These are phyloP conservation scores for Psylliodes chrysocephalus DNA, from an alignment of 2,888 invertebrate genomes.

Conservation along the genomic window DNA sequence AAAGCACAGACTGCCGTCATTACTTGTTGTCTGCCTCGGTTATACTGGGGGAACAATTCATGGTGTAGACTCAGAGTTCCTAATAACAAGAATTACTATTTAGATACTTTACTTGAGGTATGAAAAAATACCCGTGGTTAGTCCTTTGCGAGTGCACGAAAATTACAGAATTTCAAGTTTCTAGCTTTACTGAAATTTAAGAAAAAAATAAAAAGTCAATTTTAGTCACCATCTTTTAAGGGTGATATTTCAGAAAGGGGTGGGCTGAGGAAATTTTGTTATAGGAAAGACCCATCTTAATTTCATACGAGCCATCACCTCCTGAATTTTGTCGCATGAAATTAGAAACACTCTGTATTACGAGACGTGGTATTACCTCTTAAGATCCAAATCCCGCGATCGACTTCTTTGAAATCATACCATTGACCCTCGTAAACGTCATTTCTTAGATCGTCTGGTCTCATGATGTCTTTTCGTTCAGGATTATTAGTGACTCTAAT, in stretches of 20 bases:
- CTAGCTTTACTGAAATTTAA: too few relatives aligned
- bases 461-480: conserved; percentile 50
- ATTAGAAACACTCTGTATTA: too few relatives aligned
- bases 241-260: too few relatives aligned
- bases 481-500: conserved; percentile 53
- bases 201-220: too few relatives aligned
- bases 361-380: conserved; percentile 54
- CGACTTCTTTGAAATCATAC: conserved; percentile 60
- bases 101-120: not conserved
- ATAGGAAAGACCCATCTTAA: too few relatives aligned
- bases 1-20: conserved; percentile 70
- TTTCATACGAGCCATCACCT: too few relatives aligned
- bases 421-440: conserved; percentile 57
- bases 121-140: not conserved
- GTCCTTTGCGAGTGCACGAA: too few relatives aligned
- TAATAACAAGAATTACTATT: conserved; percentile 28
- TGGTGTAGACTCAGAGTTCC: conserved; percentile 53
- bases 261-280: too few relatives aligned
- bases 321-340: too few relatives aligned
- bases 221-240: too few relatives aligned
- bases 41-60: conserved; percentile 55
- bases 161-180: too few relatives aligned
- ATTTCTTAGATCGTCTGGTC: conserved; percentile 48
- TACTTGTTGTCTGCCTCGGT: conserved; percentile 66
- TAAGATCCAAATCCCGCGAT: conserved; percentile 60